A percentile compares a stretch with the other conserved stretches of the same genome.
These are phyloP conservation scores for Deilephila porcellus DNA, from an alignment of 2,888 invertebrate genomes.

Conservation along the genomic window DNA sequence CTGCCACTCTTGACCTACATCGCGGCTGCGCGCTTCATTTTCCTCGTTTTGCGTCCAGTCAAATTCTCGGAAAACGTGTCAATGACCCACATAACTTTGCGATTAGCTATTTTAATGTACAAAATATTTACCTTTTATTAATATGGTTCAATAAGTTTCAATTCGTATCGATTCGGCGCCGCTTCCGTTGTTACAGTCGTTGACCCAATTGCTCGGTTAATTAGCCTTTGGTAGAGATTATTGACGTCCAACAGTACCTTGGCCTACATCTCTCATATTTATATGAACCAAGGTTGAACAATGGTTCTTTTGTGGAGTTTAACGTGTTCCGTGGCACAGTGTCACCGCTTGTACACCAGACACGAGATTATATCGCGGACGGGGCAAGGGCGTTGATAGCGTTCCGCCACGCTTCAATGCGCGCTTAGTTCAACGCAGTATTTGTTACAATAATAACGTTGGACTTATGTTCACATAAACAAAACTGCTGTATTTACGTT, in stretches of 20 bases:
- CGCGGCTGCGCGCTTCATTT: constrained; percentile 57
- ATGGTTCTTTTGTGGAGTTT: constrained; percentile 29
- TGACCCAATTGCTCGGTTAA: constrained; percentile 73
- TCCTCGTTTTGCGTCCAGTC: constrained; percentile 65
- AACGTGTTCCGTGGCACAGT: constrained; percentile 41
- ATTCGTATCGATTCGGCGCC: neutral
- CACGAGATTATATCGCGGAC: constrained; percentile 55
- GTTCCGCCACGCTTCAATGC: constrained; percentile 24
- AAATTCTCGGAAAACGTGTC: constrained; percentile 72
- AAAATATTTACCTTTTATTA: constrained; percentile 39
- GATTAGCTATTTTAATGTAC: constrained; percentile 19
- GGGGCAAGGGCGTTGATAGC: constrained; percentile 62
- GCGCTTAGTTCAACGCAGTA: constrained; percentile 30
- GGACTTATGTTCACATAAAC: neutral
- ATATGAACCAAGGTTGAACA: constrained; percentile 55
- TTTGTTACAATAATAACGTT: constrained; percentile 2
- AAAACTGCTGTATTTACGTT: neutral
- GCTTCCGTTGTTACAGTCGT: constrained; percentile 52
- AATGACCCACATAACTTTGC: constrained; percentile 70
- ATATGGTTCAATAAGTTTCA: neutral
- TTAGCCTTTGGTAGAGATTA: constrained; percentile 66
- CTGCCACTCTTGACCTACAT: constrained; percentile 67
- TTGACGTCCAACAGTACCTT: constrained; percentile 68
- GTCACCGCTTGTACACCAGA: constrained; percentile 46
- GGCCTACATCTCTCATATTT: constrained; percentile 63